Conservation (phyloP, 2,113 vertebrate genomes). For the Oxyruncus cristatus region DNA sequence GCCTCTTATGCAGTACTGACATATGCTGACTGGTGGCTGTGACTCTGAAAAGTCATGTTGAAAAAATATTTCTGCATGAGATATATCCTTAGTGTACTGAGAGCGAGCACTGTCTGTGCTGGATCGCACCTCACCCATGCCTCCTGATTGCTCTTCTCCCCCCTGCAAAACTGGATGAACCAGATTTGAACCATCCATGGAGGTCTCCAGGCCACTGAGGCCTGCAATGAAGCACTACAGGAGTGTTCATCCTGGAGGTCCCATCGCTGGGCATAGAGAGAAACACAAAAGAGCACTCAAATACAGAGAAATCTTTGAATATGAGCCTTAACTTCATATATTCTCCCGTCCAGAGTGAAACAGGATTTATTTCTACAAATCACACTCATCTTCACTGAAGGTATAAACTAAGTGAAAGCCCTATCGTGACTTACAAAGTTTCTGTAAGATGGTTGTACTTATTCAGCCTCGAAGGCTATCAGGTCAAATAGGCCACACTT, state of each 20-base stretch:
- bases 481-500: not conserved
- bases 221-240: not conserved
- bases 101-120: not conserved
- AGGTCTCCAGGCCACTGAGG: not conserved
- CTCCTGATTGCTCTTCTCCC: not conserved
- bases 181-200: not conserved
- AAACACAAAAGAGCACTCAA: not conserved
- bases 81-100: not conserved
- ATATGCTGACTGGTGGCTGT: not conserved
- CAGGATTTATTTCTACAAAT: not conserved
- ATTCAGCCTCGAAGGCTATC: rapidly evolving
- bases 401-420: not conserved
- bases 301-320: not conserved
- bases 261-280: not conserved
- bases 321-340: not conserved
- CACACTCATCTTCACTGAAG: not conserved
- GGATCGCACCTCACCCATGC: not conserved
- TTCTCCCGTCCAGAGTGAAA: not conserved
- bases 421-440: not conserved
- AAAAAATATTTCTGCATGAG: not conserved
- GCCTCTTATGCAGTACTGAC: not conserved
- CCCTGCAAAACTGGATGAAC: not conserved
- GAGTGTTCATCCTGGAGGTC: rapidly evolving
- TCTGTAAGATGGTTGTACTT: not conserved
- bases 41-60: not conserved